phyloP scores from a whole-genome alignment of 2,113 vertebrate genomes.

The Prionailurus bengalensis region DNA sequence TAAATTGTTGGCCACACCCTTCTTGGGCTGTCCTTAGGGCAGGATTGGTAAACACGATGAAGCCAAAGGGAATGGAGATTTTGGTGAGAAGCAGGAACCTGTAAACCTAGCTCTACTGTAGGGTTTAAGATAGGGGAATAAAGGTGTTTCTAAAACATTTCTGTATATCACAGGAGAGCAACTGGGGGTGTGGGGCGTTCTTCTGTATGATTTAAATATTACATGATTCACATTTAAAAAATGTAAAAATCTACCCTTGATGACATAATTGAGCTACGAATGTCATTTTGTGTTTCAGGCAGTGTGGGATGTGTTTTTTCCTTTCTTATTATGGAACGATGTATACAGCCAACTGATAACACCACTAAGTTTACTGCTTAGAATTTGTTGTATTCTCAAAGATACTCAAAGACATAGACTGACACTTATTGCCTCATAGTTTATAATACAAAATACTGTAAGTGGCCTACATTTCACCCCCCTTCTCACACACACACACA shows the following conservation, averaged over 20 bases:
- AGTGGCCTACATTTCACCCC: not conserved
- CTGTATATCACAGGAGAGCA: not conserved
- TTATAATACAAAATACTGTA: not conserved
- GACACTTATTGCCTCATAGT: not conserved
- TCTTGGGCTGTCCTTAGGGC: not conserved
- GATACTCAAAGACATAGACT: not conserved
- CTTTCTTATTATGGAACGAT: conserved; percentile 13
- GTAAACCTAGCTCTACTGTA: not conserved
- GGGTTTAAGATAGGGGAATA: not conserved
- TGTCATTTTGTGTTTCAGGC: not conserved
- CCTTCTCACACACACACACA: fast-evolving
- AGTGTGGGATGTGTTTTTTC: not conserved
- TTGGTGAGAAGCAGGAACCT: not conserved
- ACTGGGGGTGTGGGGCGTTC: not conserved
- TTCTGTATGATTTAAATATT: conserved; percentile 20
- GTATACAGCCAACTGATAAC: not conserved
- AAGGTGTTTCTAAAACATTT: not conserved
- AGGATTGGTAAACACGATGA: not conserved
- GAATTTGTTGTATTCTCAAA: conserved; percentile 4
- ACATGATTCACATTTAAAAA: not conserved
- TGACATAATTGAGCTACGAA: not conserved
- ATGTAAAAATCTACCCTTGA: not conserved
- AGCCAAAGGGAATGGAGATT: not conserved
- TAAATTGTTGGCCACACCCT: not conserved
- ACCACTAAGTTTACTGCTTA: conserved; percentile 13